Evolutionary conservation across 53 echinoderm and acorn worm genomes (phyloP).

Genomic region (Zoroaster sp.): DNA sequence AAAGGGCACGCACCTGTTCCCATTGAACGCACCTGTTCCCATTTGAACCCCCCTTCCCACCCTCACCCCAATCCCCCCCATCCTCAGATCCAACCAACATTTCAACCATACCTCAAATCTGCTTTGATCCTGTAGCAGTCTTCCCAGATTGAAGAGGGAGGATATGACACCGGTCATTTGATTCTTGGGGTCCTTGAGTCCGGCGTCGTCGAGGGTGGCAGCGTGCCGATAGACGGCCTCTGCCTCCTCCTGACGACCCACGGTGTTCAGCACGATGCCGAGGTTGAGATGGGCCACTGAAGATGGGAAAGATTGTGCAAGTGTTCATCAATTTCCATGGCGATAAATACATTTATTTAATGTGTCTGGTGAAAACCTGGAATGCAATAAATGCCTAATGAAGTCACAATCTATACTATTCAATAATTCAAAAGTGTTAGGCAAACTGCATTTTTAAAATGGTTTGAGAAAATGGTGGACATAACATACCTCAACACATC

Average conservation of each 20-base stretch:
- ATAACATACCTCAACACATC: too few species aligned
- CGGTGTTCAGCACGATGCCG: slow-evolving; percentile 79
- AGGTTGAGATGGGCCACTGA: slow-evolving; percentile 96
- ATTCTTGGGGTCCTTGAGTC: slow-evolving; percentile 90
- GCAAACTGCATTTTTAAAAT: too few species aligned
- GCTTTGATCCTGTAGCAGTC: slow-evolving; percentile 85
- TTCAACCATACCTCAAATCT: slow-evolving; percentile 76
- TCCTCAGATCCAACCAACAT: not conserved
- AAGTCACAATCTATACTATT: too few species aligned
- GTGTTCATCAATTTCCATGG: too few species aligned
- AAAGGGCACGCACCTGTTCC: too few species aligned
- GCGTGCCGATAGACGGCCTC: slow-evolving; percentile 81
- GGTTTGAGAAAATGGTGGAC: too few species aligned
- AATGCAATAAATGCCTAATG: too few species aligned
- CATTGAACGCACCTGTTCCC: not conserved
- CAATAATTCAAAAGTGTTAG: too few species aligned
- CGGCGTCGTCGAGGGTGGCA: slow-evolving; percentile 73
- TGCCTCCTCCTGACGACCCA: slow-evolving; percentile 72
- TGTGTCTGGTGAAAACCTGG: too few species aligned
- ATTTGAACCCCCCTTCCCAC: too few species aligned
- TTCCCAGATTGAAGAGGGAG: slow-evolving; percentile 88
- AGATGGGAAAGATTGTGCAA: not conserved
- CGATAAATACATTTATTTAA: too few species aligned
- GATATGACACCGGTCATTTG: slow-evolving; percentile 95
- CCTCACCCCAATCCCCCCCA: not conserved